Evolutionary conservation across 2,888 invertebrate genomes (phyloP), one percentile per base, ranked within the genome.

Genomic region (Conus canariensis): DNA sequence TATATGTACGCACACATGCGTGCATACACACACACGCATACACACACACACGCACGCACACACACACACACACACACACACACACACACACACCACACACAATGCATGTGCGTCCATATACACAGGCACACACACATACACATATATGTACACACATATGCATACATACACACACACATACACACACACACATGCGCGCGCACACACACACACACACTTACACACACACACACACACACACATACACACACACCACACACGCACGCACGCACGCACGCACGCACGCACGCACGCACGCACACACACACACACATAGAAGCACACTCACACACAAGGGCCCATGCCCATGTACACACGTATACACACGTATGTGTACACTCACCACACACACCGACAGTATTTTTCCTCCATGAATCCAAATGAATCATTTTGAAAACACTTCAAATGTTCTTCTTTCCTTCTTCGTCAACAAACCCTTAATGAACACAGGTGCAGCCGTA

Each of bases 61-160:
- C 74, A 74, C 74, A 74, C 74, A 74, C 25, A 25, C 74, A 74
- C 74, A 25, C 74, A 67, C n/a, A n/a, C n/a, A n/a, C n/a, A n/a
- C n/a, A n/a, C n/a, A n/a, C n/a, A n/a, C n/a, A n/a, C n/a, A n/a
- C n/a, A n/a, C n/a, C n/a, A n/a, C n/a, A n/a, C n/a, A n/a, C n/a
- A n/a, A n/a, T n/a, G n/a, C n/a, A n/a, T n/a, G n/a, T n/a, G n/a
- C n/a, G n/a, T n/a, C n/a, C n/a, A n/a, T n/a, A n/a, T n/a, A n/a
- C n/a, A n/a, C 67, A 25, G 25, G 16, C 74, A 25, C 74, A 74
- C 74, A 74, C 74, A 74, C 74, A 74, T 25, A 74, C 74, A 74
- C 74, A 74, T 25, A 25, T 25, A 74, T 25, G 25, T 25, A 74
- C 74, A 74, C 74, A 74, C 74, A 74, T 25, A 74, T 16, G 25